These are phyloP conservation scores for Malacoraja senta DNA, from an alignment of 2,797 vertebrate genomes.

Conservation along the genomic window DNA sequence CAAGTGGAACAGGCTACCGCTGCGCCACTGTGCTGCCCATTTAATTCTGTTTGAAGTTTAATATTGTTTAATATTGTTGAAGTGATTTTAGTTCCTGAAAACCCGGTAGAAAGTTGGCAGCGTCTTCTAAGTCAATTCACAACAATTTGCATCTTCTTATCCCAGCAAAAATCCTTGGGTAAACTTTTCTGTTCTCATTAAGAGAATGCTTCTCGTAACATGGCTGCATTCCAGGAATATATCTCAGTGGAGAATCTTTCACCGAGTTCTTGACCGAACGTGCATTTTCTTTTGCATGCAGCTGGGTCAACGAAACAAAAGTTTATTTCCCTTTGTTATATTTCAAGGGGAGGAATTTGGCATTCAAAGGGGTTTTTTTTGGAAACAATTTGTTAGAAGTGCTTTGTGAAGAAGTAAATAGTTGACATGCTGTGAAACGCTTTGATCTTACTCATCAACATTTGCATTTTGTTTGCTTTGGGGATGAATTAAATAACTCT, in stretches of 20 bases:
- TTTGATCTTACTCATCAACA: slow-evolving; percentile 30
- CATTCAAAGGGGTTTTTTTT: not conserved
- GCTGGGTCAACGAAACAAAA: not conserved
- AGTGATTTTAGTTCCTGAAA: not conserved
- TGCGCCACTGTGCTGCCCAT: no score
- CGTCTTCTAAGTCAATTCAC: not conserved
- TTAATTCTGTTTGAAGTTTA: no score
- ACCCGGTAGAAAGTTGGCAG: not conserved
- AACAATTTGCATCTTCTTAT: not conserved
- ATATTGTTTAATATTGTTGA: no score
- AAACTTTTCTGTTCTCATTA: not conserved
- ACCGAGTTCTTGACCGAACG: not conserved
- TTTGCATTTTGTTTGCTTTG: slow-evolving; percentile 22
- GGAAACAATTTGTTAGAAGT: not conserved
- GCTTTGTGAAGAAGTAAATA: not conserved
- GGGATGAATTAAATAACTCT: slow-evolving; percentile 17
- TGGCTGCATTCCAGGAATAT: not conserved
- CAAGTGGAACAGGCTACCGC: no score
- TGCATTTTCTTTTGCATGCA: not conserved
- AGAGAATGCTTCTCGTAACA: not conserved
- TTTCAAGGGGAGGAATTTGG: not conserved
- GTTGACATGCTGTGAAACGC: not conserved
- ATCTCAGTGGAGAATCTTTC: not conserved
- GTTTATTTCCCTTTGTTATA: not conserved
- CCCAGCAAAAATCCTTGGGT: not conserved